phyloP scores from a whole-genome alignment of 2,888 invertebrate species.

The Hypena proboscidalis region DNA sequence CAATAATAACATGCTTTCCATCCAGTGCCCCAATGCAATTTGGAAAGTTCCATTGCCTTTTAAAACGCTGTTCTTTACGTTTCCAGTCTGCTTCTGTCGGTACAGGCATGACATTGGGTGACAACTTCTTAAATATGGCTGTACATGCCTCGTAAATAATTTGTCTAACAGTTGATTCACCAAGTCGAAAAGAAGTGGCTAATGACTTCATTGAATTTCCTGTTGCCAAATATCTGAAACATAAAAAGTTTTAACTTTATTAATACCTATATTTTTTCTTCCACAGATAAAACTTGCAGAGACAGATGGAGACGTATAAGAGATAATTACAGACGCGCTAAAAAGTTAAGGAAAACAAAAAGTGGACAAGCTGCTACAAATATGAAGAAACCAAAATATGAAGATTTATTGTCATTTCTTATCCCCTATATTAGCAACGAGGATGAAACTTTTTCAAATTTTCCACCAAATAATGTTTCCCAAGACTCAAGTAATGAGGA shows the following conservation, averaged over 20 bases:
- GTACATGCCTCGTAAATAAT: conserved; percentile 28
- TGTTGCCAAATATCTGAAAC: conserved; percentile 32
- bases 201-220: conserved; percentile 29
- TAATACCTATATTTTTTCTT: conserved; percentile 13
- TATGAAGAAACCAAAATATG: conserved; percentile 23
- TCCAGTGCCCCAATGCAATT: conserved; percentile 12
- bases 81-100: conserved; percentile 5
- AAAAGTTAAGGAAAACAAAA: conserved; percentile 18
- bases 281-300: conserved; percentile 19
- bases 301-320: conserved; percentile 8
- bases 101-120: conserved; percentile 14
- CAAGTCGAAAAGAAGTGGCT: conserved; percentile 21
- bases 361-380: conserved; percentile 23
- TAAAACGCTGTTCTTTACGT: conserved; percentile 7
- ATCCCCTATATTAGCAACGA: conserved; percentile 15
- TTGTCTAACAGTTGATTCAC: conserved; percentile 21
- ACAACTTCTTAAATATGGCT: conserved; percentile 25
- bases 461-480: conserved; percentile 7
- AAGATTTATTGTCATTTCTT: conserved; percentile 18
- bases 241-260: conserved; percentile 9
- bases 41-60: conserved; percentile 8
- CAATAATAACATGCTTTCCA: conserved; percentile 17
- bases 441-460: conserved; percentile 15
- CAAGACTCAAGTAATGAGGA: no score
- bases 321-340: conserved; percentile 16